A percentile compares a stretch with the other conserved stretches of the same genome.
Conservation (phyloP, 2,113 vertebrate genomes). For the Fulmarus glacialis region DNA sequence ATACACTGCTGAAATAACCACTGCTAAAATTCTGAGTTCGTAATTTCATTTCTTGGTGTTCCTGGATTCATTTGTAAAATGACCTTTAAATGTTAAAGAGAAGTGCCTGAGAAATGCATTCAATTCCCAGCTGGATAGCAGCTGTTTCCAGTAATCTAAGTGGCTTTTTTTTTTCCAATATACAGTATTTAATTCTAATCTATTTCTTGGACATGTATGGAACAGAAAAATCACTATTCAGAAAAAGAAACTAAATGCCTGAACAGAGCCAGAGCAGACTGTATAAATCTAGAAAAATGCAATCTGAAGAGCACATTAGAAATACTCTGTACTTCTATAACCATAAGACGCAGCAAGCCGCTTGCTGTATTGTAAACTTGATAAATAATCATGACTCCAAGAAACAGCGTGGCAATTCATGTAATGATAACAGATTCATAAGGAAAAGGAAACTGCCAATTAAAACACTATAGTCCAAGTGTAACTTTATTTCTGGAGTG, state of each 20-base stretch:
- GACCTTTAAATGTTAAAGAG: slow-evolving; percentile 35
- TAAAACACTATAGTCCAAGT: neutral
- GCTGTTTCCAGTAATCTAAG: neutral
- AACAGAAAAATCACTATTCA: neutral
- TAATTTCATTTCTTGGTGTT: neutral
- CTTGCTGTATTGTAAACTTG: neutral
- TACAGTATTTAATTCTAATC: slow-evolving; percentile 8
- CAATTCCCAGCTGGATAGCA: neutral
- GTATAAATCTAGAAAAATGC: neutral
- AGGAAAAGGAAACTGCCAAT: neutral
- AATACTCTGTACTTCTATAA: neutral
- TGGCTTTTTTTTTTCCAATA: neutral
- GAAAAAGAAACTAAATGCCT: neutral
- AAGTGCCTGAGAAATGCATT: neutral
- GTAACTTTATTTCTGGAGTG: neutral
- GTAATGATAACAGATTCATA: neutral
- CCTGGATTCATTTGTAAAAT: slow-evolving; percentile 1
- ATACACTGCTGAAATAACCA: neutral
- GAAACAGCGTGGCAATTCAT: neutral
- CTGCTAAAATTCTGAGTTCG: neutral
- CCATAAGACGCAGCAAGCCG: neutral
- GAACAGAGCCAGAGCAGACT: neutral
- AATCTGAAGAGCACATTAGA: neutral
- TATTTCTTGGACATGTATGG: neutral
- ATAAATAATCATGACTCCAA: slow-evolving; percentile 18